These are phyloP conservation scores for Ctenodactylus gundi DNA, from an alignment of 2,113 vertebrate species.

Conservation along the genomic window DNA sequence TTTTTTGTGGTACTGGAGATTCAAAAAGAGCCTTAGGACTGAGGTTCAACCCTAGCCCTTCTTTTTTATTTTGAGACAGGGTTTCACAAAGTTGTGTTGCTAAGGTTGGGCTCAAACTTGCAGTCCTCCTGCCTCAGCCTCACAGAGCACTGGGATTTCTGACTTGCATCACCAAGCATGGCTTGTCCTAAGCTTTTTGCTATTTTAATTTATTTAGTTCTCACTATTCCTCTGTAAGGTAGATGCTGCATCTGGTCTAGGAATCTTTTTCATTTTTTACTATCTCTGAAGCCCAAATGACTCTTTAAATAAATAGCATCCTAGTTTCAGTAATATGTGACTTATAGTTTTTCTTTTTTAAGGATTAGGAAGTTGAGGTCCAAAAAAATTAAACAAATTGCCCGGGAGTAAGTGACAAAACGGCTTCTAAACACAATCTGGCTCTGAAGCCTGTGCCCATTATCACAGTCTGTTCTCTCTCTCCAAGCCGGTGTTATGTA, in stretches of 20 bases:
- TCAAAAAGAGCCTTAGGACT: too few species aligned
- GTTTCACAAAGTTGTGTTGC: too few species aligned
- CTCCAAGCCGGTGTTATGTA: neutral
- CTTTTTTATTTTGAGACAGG: too few species aligned
- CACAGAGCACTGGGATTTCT: too few species aligned
- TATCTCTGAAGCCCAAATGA: neutral
- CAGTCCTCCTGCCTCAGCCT: too few species aligned
- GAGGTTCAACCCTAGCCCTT: too few species aligned
- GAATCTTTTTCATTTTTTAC: neutral
- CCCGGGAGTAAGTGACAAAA: neutral
- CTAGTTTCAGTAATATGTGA: too few species aligned
- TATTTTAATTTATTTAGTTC: neutral
- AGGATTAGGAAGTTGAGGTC: neutral
- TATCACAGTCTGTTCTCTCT: neutral
- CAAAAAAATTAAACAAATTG: conserved; percentile 13
- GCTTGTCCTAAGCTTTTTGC: neutral
- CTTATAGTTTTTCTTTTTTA: conserved; percentile 14
- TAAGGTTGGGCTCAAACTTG: too few species aligned
- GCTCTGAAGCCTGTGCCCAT: neutral
- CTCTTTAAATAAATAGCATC: too few species aligned
- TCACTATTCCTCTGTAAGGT: neutral
- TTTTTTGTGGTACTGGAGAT: too few species aligned
- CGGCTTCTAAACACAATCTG: neutral
- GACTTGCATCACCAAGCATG: too few species aligned
- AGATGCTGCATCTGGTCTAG: neutral